Base-by-base conservation (phyloP, 1,140 invertebrate species). In the Thrips palmi region DNA sequence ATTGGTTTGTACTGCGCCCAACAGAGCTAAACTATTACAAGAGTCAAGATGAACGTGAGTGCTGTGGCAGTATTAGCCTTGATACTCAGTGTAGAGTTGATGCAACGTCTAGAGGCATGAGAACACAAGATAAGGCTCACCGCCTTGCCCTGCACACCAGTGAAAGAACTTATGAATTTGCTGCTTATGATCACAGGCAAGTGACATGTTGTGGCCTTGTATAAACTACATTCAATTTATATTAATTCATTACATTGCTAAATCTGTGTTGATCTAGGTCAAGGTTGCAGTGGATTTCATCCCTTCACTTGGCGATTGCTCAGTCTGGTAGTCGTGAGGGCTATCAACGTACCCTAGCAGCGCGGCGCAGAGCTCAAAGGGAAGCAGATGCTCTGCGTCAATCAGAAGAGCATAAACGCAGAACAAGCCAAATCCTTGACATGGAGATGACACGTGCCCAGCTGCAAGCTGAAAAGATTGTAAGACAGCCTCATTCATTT, bases 1-100 rank as follows among this genome's bases (percentile, higher is more conserved):
- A 77, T 50, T 82, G 77, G 74, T 81, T 82, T 53, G 74, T 83
- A 2, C 55, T 86, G 4, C 69, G 72, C 39, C 77, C 78, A 3
- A 71, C 67, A 15, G 70, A 74, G 44, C 58, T 84, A n/a, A 65
- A 62, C 1, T 84, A 80, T 52, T 84, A 73, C 54, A 77, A 77
- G 54, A 70, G 67, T 47, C 67, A 68, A 4, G 67, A 70, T 3
- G 73, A 80, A 52, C 76, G 70, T 47, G 75, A 81, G 17, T 58
- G 70, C 27, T 74, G 74, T 45, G 77, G 77, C 4, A 56, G 66
- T 4, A 70, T 84, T 29, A 33, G 58, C 1, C 61, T 84, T 15
- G 68, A 72, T 43, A 55, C 65, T 5, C 68, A 71, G 47, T 74
- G 71, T 40, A 68, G 68, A 40, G 67, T 79, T 2, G 75, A 79